These are phyloP conservation scores for Tragelaphus eurycerus DNA, from an alignment of 2,797 vertebrate genomes.

Conservation along the genomic window DNA sequence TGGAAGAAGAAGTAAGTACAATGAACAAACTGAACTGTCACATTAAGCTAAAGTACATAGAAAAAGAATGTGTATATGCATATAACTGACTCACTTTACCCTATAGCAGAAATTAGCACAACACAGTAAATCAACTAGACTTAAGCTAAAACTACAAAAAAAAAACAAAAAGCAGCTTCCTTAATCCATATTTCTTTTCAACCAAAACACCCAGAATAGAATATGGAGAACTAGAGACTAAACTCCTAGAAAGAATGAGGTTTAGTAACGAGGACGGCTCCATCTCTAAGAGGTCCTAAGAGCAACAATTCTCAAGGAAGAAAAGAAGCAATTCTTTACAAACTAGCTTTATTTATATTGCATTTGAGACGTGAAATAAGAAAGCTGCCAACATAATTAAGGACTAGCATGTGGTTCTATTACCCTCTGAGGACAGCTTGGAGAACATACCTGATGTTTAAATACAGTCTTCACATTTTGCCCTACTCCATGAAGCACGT, in stretches of 20 bases:
- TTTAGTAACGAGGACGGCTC: background rate
- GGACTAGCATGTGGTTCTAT: background rate
- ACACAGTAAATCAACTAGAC: background rate
- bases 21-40: background rate
- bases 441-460: slow-evolving; percentile 9
- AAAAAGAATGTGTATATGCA: background rate
- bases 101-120: background rate
- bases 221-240: background rate
- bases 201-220: background rate
- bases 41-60: background rate
- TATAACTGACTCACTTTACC: background rate
- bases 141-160: background rate
- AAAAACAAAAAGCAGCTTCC: background rate
- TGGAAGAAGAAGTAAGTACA: background rate
- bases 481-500: background rate
- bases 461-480: background rate
- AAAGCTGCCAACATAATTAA: slow-evolving; percentile 31
- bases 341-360: background rate
- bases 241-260: background rate
- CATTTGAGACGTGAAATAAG: background rate
- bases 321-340: background rate
- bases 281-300: background rate
- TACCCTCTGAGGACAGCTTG: background rate
- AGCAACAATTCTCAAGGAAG: background rate
- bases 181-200: background rate